Evolutionary conservation across 2,113 vertebrate genomes (phyloP), one percentile per base, ranked within the genome.

Genomic region (Callipepla californica): DNA sequence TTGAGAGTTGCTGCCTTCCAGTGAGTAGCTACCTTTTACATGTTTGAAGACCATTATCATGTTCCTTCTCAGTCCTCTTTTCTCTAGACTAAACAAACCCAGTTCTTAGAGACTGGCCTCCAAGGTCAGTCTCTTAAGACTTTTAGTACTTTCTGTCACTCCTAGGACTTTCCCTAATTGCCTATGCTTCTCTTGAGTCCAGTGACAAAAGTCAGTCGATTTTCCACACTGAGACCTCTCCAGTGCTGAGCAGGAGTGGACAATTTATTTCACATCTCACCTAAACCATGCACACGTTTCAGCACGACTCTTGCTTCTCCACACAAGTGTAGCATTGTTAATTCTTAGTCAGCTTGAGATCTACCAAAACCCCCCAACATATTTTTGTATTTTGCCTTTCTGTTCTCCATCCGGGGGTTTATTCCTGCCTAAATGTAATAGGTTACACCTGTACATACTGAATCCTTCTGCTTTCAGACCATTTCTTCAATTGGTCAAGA

Each of bases 11-110:
- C 76, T 88, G 76, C 73, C 68, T 93, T 80, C n/a, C n/a, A 61
- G 87, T 61, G 38, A 74, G 72, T 78, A 79, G 51, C 65, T 55
- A 40, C 61, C 61, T 68, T 90, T 67, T 79, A 72, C 81, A 23
- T 65, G 76, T 89, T 87, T 95, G 62, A 92, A 81, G 85, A 69
- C 76, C 55, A 13, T 81, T 63, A 20, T 66, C 36, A 3, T n/a
- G 42, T 85, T 94, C 86, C 79, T 83, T 68, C 92, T 51, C 68
- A 75, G 79, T 30, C 42, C 44, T 78, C n/a, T 86, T 76, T 91
- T 82, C 83, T 84, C 75, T 18, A n/a, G 84, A 69, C 32, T 36
- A 40, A 95, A 91, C 38, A 82, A 79, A 69, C 45, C 7, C 58
- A 81, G 53, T 12, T 68, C 40, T 80, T 40, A 16, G 36, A 76